phyloP scores from a whole-genome alignment of 2,888 invertebrate species.

The Drosophila glabriapex region DNA sequence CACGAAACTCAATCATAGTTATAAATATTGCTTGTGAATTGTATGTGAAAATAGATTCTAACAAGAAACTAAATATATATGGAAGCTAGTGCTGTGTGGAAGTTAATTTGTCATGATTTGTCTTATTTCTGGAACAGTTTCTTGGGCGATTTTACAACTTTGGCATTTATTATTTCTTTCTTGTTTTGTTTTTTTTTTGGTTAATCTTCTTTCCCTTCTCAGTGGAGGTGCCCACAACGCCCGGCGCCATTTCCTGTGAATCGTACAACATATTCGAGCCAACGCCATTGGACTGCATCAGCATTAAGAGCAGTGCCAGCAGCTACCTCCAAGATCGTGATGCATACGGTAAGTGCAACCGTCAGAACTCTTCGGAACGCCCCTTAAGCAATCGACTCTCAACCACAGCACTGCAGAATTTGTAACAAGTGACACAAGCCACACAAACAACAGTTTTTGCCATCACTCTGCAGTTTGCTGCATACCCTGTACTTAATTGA shows the following conservation, averaged over 20 bases:
- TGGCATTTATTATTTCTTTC: not conserved
- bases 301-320: conserved; percentile 75
- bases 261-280: conserved; percentile 72
- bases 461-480: conserved; percentile 10
- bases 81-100: not conserved
- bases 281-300: conserved; percentile 69
- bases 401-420: conserved; percentile 74
- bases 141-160: not conserved
- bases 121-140: not conserved
- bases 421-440: conserved; percentile 62
- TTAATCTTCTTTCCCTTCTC: conserved; percentile 1
- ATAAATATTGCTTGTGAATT: not conserved
- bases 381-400: conserved; percentile 73
- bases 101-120: not conserved
- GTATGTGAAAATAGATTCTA: not conserved
- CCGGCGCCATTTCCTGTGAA: conserved; percentile 61
- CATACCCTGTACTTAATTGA: not conserved
- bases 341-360: conserved; percentile 59
- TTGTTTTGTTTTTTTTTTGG: conserved; percentile 1
- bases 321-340: conserved; percentile 70
- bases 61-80: conserved; percentile 10
- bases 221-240: conserved; percentile 50
- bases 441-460: conserved; percentile 31
- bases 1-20: not conserved
- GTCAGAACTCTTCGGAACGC: conserved; percentile 50